Base-by-base conservation (phyloP, 2,113 vertebrate genomes). In the Ceuthmochares aereus region DNA sequence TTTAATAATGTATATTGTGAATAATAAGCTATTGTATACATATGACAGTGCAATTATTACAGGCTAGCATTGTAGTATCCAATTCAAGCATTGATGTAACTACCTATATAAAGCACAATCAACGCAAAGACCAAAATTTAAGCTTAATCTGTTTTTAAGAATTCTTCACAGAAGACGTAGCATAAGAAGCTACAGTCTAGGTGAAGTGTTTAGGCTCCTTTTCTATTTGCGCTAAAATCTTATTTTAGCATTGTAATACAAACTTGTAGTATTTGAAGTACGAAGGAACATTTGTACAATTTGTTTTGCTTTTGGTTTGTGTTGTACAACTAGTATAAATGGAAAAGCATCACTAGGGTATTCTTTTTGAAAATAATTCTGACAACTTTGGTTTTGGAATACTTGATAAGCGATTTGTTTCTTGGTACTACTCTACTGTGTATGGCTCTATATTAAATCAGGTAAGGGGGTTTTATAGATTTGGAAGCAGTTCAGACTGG, bases 301-400 rank as follows among this genome's bases (percentile, higher is more conserved):
- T 36, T 34, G 10, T 29, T 66, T 54, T 47, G 14, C 4, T n/a
- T 89, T 70, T 4, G 1, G 72, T 72, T 66, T 42, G 6, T 40
- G 7, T n/a, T 45, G 6, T 27, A n/a, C 16, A 17, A 16, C 20
- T 56, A 17, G 1, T 51, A 7, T 12, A 9, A 72, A 29, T 30
- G 11, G 32, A 42, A 70, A 54, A 17, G 3, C 12, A 30, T 42
- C 5, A 3, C 22, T 45, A 14, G 6, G 4, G 0, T 34, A 12
- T 59, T 90, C 25, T 12, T 73, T 64, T 66, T 47, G 26, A 84
- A 77, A 62, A 58, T 58, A 34, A 2, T 9, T 34, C 25, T 58
- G n/a, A 8, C 23, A 14, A 32, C 42, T 89, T 74, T 54, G 36
- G 7, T 49, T 90, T 69, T 66, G 25, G 81, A 73, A 52, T 73